phyloP scores from a whole-genome alignment of 2,888 invertebrate species.

The Pristionchus exspectatus region DNA sequence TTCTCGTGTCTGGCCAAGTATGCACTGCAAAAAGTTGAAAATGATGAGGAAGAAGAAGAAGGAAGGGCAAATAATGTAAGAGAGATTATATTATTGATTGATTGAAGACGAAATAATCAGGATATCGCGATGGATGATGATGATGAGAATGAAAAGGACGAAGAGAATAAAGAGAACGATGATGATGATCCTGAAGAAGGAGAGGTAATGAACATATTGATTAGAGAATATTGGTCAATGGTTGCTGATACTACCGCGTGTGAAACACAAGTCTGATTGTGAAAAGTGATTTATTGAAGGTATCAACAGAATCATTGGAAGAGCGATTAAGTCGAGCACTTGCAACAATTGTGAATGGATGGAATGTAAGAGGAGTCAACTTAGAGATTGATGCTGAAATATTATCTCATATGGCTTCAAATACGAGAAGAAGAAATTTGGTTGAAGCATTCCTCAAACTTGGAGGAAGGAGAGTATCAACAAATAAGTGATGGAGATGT shows the following conservation, averaged over 20 bases:
- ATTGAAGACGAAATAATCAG: not conserved
- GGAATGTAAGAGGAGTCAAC: constrained; percentile 34
- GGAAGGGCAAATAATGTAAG: not conserved
- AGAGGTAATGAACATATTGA: not conserved
- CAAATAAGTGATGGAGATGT: not conserved
- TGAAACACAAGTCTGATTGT: not conserved
- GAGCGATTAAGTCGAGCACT: constrained; percentile 24
- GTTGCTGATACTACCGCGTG: not conserved
- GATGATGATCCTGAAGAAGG: constrained; percentile 17
- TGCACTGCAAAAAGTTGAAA: constrained; percentile 36
- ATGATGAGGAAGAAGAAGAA: constrained; percentile 19
- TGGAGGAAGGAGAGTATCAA: not conserved
- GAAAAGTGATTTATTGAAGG: not conserved
- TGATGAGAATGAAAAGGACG: constrained; percentile 27
- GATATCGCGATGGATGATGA: constrained; percentile 16
- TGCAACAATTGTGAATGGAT: not conserved
- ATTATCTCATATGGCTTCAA: not conserved
- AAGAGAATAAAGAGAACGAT: not conserved
- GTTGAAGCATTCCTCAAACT: not conserved
- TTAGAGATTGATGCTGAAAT: constrained; percentile 8
- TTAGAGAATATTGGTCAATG: not conserved
- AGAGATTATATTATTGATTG: not conserved
- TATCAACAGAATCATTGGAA: not conserved
- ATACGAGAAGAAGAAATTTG: not conserved
- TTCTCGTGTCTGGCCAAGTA: constrained; percentile 22